Evolutionary conservation across 2,797 vertebrate species (phyloP).

Genomic region (Parauchenoglanis punctatus): DNA sequence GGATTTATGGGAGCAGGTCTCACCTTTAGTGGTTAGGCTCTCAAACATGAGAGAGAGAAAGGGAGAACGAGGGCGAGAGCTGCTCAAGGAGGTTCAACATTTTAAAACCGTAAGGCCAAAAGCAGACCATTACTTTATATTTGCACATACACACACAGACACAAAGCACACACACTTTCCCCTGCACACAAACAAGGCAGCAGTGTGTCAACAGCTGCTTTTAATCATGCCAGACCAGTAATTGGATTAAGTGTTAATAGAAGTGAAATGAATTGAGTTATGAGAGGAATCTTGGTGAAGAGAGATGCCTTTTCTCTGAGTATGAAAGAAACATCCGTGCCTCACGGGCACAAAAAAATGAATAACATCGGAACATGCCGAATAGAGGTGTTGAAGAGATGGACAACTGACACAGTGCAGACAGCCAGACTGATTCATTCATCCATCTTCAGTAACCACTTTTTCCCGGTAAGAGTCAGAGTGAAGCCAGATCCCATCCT

Average conservation of each 20-base stretch:
- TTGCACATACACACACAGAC: conserved; percentile 1
- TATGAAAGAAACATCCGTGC: conserved; percentile 8
- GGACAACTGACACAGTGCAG: background rate
- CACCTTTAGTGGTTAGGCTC: conserved; percentile 54
- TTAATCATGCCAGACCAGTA: conserved; percentile 23
- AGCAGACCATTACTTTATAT: conserved; percentile 15
- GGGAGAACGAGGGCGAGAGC: conserved; percentile 13
- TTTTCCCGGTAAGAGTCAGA: background rate
- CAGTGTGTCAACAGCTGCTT: conserved; percentile 25
- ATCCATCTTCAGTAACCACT: background rate
- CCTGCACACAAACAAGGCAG: background rate
- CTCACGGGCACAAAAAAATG: background rate
- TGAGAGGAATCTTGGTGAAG: conserved; percentile 38
- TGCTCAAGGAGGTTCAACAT: conserved; percentile 2
- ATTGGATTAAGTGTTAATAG: conserved; percentile 50
- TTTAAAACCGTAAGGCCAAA: background rate
- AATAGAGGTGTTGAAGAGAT: background rate
- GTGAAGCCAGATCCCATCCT: background rate
- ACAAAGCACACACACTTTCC: background rate
- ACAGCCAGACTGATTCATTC: background rate
- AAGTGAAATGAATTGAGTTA: conserved; percentile 49
- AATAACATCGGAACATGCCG: background rate
- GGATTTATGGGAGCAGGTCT: conserved; percentile 54
- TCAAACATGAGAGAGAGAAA: conserved; percentile 3
- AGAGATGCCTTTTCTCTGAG: conserved; percentile 37